Evolutionary conservation across 1,140 invertebrate genomes (phyloP).

Genomic region (Drosophila orena): DNA sequence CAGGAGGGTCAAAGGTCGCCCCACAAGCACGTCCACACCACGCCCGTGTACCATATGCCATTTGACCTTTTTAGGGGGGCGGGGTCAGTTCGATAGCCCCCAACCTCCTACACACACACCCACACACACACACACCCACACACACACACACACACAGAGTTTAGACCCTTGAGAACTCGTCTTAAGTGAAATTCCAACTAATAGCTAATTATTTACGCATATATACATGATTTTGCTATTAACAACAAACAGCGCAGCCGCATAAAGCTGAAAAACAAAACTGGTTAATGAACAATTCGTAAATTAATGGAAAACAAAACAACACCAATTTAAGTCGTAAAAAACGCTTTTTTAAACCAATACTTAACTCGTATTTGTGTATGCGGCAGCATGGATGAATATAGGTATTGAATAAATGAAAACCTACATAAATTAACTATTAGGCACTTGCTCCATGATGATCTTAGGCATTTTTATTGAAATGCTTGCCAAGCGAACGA

Average conservation of each 20-base stretch:
- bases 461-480: slow-evolving; percentile 72
- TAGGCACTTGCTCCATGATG: slow-evolving; percentile 57
- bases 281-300: background rate
- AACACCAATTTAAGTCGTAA: slow-evolving; percentile 65
- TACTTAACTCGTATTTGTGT: slow-evolving; percentile 18
- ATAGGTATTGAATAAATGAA: slow-evolving; percentile 25
- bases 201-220: slow-evolving; percentile 45
- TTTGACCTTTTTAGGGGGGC: slow-evolving; percentile 19
- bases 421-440: slow-evolving; percentile 25
- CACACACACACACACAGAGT: slow-evolving; percentile 12
- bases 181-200: slow-evolving; percentile 59
- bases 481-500: slow-evolving; percentile 61
- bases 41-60: slow-evolving; percentile 21
- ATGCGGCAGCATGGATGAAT: slow-evolving; percentile 14
- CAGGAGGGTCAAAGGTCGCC: slow-evolving; percentile 13
- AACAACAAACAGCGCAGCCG: slow-evolving; percentile 35
- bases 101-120: background rate
- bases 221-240: slow-evolving; percentile 46
- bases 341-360: slow-evolving; percentile 50
- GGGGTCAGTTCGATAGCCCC: slow-evolving; percentile 13
- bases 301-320: slow-evolving; percentile 7
- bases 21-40: slow-evolving; percentile 84
- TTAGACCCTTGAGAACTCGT: slow-evolving; percentile 29
- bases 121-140: slow-evolving; percentile 4
- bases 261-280: slow-evolving; percentile 27